Evolutionary conservation across 2,113 vertebrate species (phyloP).

Genomic region (Notarius lentiginosus): DNA sequence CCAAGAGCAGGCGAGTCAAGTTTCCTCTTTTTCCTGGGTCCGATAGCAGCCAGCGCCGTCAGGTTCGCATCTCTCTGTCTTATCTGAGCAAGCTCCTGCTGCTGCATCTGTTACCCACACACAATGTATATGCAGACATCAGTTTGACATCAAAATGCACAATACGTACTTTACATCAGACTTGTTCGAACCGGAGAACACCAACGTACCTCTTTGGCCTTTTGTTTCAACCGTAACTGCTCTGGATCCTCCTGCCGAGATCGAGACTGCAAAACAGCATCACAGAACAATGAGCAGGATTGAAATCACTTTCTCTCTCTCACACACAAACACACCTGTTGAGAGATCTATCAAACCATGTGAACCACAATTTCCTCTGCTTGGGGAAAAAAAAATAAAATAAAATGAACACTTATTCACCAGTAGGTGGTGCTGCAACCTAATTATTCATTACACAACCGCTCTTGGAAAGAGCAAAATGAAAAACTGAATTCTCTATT

Average conservation of each 20-base stretch:
- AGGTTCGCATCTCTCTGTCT: conserved; percentile 93
- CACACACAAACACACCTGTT: neutral
- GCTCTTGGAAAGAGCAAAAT: neutral
- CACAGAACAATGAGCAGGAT: conserved; percentile 16
- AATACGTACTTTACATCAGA: neutral
- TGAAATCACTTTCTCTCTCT: neutral
- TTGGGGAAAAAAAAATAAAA: neutral
- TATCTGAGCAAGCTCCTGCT: conserved; percentile 94
- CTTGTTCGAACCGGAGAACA: neutral
- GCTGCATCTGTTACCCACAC: conserved; percentile 85
- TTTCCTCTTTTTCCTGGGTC: conserved; percentile 93
- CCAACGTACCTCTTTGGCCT: conserved; percentile 90
- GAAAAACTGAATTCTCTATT: neutral
- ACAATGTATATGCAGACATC: conserved; percentile 11
- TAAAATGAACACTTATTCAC: neutral
- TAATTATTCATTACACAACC: neutral
- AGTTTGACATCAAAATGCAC: neutral
- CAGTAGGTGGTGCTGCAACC: conserved; percentile 29
- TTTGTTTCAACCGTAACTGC: conserved; percentile 93
- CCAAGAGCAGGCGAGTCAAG: conserved; percentile 82
- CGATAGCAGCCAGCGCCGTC: conserved; percentile 92
- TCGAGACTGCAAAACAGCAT: conserved; percentile 79
- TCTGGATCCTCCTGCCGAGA: conserved; percentile 98
- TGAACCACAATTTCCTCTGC: conserved; percentile 11
- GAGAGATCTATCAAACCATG: conserved; percentile 25